Percentiles rank a stretch among this genome's conserved stretches.
phyloP scores from a whole-genome alignment of 2,797 vertebrate species.

The Enteromius afrohamiltoni region DNA sequence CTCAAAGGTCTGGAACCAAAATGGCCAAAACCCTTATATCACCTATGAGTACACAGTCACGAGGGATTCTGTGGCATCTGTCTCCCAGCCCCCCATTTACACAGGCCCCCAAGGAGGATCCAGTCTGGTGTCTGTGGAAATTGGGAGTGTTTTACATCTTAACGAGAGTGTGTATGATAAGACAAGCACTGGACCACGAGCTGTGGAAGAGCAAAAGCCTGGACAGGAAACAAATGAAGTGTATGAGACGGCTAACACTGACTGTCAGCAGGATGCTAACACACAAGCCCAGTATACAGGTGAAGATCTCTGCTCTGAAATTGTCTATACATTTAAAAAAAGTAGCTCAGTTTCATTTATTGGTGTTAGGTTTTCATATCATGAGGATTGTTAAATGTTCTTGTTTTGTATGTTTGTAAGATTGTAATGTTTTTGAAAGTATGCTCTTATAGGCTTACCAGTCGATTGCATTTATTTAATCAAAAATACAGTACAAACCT shows the following conservation, averaged over 20 bases:
- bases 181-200: conserved; percentile 63
- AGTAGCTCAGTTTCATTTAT: not conserved
- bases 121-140: conserved; percentile 71
- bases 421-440: not conserved
- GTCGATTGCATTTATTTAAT: not conserved
- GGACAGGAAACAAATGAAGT: conserved; percentile 93
- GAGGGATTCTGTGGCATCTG: conserved; percentile 80
- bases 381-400: not conserved
- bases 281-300: conserved; percentile 78
- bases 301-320: conserved; percentile 57
- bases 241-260: conserved; percentile 81
- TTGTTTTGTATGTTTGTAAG: not conserved
- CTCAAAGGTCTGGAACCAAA: conserved; percentile 94
- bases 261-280: conserved; percentile 81
- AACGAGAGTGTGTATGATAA: conserved; percentile 81
- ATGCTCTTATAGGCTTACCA: not conserved
- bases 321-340: not conserved
- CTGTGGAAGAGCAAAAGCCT: conserved; percentile 72
- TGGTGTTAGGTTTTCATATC: not conserved
- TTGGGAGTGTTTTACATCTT: conserved; percentile 62
- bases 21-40: conserved; percentile 92
- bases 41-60: conserved; percentile 95
- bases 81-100: conserved; percentile 83
- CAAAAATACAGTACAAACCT: not conserved
- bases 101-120: conserved; percentile 81